Base-by-base conservation (phyloP, 2,113 vertebrate species). In the Sardina pilchardus region DNA sequence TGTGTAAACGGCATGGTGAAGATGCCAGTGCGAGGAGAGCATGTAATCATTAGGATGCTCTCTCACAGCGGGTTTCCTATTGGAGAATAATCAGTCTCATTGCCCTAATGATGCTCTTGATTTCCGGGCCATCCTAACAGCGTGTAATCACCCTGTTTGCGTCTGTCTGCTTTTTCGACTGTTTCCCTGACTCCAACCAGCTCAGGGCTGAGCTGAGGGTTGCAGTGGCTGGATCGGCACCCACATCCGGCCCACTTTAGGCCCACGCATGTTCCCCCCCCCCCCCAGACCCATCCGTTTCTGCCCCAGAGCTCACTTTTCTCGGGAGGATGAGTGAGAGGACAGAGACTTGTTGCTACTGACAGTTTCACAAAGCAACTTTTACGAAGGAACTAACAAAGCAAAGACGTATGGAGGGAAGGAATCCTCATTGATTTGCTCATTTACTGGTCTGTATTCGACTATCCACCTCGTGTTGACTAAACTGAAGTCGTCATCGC, bases 41-140 rank as follows among this genome's bases (percentile, higher is more conserved):
- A 85, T 84, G 78, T 80, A 87, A 90, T 93, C 85, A 93, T 85
- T 89, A 89, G 85, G 91, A 89, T 81, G 85, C 78, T 87, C 86
- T 88, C 88, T 86, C 87, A 88, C 88, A 84, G 56, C 84, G 71
- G 90, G 90, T 85, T 85, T 81, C 88, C 87, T 81, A 87, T 91
- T 88, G 83, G 53, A 86, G 87, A 89, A 88, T 90, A 92, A 91
- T 90, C 89, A 91, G 87, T 90, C 90, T 90, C 88, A 90, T 92
- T 43, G 85, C 56, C 89, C 86, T 92, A 91, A 91, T 90, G 86
- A 71, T 34, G 34, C 63, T 71, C 63, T 71, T 71, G 63, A 71
- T 71, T 71, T 30, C 63, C 1, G 30, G 2, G 63, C 8, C 63
- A 71, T 26, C n/a, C 8, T 14, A 71, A 9, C 30, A 34, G n/a